These are phyloP conservation scores for Tridacna gigas DNA, from an alignment of 2,888 invertebrate species.

Conservation along the genomic window DNA sequence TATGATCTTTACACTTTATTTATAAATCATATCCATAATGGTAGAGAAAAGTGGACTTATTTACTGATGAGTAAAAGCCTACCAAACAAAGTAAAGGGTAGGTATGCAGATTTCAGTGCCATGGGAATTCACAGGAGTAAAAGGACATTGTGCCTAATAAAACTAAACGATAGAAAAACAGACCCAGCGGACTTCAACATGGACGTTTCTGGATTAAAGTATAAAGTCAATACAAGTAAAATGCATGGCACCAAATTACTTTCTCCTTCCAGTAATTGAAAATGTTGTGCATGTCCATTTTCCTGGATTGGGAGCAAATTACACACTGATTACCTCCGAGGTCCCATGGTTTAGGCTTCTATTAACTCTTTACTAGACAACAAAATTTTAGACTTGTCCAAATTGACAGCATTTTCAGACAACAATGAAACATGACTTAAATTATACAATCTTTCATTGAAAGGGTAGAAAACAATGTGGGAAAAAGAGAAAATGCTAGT, in stretches of 20 bases:
- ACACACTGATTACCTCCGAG: no score
- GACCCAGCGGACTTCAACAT: constrained; percentile 9
- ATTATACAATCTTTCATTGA: no score
- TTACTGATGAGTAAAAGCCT: not conserved
- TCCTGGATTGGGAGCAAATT: constrained; percentile 12
- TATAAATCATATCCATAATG: no score
- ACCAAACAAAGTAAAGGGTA: not conserved
- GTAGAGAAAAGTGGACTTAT: no score
- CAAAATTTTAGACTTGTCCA: no score
- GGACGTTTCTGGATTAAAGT: not conserved
- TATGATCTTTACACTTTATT: no score
- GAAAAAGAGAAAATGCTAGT: no score
- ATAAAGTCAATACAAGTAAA: constrained; percentile 6
- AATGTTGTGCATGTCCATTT: constrained; percentile 16
- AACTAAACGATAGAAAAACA: constrained; percentile 7
- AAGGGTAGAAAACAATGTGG: no score
- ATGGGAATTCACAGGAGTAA: constrained; percentile 15
- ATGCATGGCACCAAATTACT: constrained; percentile 22
- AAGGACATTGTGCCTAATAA: constrained; percentile 11
- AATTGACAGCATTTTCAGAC: no score
- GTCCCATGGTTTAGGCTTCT: no score
- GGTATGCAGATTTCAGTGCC: constrained; percentile 12
- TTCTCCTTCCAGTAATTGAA: constrained; percentile 15
- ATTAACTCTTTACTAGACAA: no score
- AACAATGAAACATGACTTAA: no score